Evolutionary conservation across 53 echinoderm and acorn worm genomes (phyloP).

Genomic region (Patiria pectinifera): DNA sequence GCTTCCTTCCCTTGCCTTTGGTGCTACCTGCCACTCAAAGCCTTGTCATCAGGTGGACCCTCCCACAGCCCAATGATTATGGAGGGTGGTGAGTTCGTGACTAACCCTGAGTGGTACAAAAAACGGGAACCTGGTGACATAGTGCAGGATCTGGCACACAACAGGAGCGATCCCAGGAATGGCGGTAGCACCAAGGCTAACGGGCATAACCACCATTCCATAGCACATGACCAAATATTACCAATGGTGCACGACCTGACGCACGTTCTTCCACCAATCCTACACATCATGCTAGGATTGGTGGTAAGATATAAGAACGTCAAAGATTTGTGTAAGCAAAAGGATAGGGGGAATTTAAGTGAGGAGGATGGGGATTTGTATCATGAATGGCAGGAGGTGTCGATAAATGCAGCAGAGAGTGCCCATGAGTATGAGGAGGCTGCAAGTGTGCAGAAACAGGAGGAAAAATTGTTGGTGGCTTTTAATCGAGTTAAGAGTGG

Average conservation of each 20-base stretch:
- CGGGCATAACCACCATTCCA: background rate
- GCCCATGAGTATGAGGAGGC: too few relatives aligned
- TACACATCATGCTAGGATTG: constrained; percentile 54
- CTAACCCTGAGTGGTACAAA: constrained; percentile 9
- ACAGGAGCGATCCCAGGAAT: background rate
- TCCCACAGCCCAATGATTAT: background rate
- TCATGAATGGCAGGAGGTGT: too few relatives aligned
- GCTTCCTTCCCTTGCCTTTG: background rate
- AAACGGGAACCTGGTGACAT: background rate
- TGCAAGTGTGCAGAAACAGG: too few relatives aligned
- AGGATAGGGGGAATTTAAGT: too few relatives aligned
- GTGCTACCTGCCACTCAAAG: background rate
- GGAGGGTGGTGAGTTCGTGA: background rate
- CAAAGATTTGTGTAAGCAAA: too few relatives aligned
- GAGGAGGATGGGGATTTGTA: too few relatives aligned
- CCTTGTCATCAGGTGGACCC: background rate
- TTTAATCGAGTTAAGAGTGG: too few relatives aligned
- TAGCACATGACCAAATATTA: background rate
- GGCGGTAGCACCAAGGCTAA: background rate
- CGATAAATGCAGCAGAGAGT: too few relatives aligned
- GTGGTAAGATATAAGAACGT: constrained; percentile 21
- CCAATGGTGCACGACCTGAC: background rate
- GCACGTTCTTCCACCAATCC: constrained; percentile 20
- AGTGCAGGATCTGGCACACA: background rate
- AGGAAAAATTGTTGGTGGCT: too few relatives aligned